Conservation (phyloP, 2,888 invertebrate species). For the Drosophila falleni region DNA sequence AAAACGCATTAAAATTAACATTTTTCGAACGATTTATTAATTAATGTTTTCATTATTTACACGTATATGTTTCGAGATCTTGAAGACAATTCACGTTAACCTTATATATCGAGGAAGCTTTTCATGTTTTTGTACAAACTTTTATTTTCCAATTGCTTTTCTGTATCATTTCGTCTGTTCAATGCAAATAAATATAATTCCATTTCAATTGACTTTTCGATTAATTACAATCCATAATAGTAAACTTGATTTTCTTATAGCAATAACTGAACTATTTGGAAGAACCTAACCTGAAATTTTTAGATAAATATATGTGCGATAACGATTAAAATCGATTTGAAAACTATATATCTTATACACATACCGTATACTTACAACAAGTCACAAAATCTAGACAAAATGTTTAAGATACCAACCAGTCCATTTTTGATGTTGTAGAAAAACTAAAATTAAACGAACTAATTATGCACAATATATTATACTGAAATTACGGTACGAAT, state of each 20-base stretch:
- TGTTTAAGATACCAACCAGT: slow-evolving; percentile 52
- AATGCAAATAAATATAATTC: slow-evolving; percentile 43
- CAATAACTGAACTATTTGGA: slow-evolving; percentile 17
- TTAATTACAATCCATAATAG: slow-evolving; percentile 35
- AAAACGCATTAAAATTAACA: slow-evolving; percentile 14
- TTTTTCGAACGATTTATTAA: slow-evolving; percentile 40
- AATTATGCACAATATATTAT: slow-evolving; percentile 12
- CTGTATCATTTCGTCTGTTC: slow-evolving; percentile 9
- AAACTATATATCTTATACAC: slow-evolving; percentile 16
- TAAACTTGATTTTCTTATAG: slow-evolving; percentile 33
- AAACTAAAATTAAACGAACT: slow-evolving; percentile 18
- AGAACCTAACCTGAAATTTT: slow-evolving; percentile 48
- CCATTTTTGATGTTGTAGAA: slow-evolving; percentile 75
- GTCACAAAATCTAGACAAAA: slow-evolving; percentile 35
- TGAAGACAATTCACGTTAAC: slow-evolving; percentile 6
- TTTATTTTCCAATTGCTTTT: slow-evolving; percentile 9
- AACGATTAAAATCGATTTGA: background rate
- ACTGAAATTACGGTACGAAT: slow-evolving; percentile 63
- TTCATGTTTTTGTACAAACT: slow-evolving; percentile 17
- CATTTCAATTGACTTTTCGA: slow-evolving; percentile 21
- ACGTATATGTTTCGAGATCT: slow-evolving; percentile 22
- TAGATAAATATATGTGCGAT: slow-evolving; percentile 65
- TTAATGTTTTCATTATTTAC: slow-evolving; percentile 30
- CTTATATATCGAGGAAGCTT: slow-evolving; percentile 7
- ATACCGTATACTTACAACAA: slow-evolving; percentile 15